Evolutionary conservation across 1,140 invertebrate genomes (phyloP).

Genomic region (Argopecten irradians): DNA sequence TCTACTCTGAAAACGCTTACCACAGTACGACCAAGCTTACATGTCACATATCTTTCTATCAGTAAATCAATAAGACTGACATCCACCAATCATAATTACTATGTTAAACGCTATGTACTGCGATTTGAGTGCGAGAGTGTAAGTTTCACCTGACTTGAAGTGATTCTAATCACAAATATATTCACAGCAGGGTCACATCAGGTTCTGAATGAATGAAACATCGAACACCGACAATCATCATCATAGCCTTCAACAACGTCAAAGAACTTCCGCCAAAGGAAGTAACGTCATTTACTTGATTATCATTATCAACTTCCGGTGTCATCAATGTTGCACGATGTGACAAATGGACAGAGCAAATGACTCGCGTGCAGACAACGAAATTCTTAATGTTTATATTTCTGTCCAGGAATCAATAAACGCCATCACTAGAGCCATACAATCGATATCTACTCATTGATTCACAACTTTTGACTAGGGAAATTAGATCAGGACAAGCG

Average conservation of each 20-base stretch:
- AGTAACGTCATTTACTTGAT: slow-evolving; percentile 10
- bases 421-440: background rate
- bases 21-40: background rate
- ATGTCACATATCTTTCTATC: background rate
- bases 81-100: background rate
- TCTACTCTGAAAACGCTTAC: background rate
- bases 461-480: background rate
- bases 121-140: background rate
- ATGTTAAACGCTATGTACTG: background rate
- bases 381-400: background rate
- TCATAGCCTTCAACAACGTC: background rate
- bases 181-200: background rate
- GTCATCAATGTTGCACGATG: slow-evolving; percentile 12
- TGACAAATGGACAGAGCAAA: background rate
- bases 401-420: background rate
- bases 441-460: background rate
- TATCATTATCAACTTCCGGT: background rate
- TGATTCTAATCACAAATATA: background rate
- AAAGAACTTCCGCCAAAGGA: slow-evolving; percentile 6
- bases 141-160: background rate
- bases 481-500: background rate
- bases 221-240: background rate
- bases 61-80: background rate
- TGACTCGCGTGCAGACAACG: slow-evolving; percentile 8
- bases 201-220: background rate